Conservation (phyloP, 2,888 invertebrate genomes). For the Lycaena phlaeas region DNA sequence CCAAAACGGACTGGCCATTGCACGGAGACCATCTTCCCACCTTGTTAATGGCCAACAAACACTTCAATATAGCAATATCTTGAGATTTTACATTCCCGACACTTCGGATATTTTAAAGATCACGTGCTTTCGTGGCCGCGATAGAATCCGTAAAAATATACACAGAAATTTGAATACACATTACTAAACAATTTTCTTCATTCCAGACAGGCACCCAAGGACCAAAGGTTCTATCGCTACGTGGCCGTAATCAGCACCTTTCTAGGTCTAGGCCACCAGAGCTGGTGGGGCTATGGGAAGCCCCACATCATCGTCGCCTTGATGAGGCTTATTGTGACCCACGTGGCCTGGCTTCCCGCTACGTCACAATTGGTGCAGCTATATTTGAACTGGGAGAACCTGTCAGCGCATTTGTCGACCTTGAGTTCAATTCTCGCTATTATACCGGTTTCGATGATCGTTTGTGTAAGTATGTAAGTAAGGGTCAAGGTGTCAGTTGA, state of each 20-base stretch:
- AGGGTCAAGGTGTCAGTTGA: too few relatives aligned
- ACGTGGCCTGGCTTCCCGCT: not conserved
- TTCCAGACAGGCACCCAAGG: conserved; percentile 4
- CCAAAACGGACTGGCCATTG: too few relatives aligned
- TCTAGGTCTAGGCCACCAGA: conserved; percentile 4
- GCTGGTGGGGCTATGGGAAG: not conserved
- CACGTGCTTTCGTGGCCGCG: too few relatives aligned
- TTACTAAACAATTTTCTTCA: not conserved
- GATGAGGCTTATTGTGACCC: not conserved
- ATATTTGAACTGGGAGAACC: not conserved
- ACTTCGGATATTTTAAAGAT: too few relatives aligned
- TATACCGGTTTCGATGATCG: conserved; percentile 1
- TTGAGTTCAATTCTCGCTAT: not conserved
- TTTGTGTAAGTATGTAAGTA: conserved; percentile 3
- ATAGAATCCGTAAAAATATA: not conserved
- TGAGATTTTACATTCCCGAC: too few relatives aligned
- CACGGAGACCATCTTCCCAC: too few relatives aligned
- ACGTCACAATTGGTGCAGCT: not conserved
- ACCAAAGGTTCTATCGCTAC: conserved; percentile 4
- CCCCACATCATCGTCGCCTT: not conserved
- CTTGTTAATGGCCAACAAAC: too few relatives aligned
- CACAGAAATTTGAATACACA: not conserved
- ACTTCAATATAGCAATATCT: too few relatives aligned
- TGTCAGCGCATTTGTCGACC: not conserved
- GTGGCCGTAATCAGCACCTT: not conserved